These are phyloP conservation scores for Misgurnus anguillicaudatus DNA, from an alignment of 2,113 vertebrate species.

Conservation along the genomic window DNA sequence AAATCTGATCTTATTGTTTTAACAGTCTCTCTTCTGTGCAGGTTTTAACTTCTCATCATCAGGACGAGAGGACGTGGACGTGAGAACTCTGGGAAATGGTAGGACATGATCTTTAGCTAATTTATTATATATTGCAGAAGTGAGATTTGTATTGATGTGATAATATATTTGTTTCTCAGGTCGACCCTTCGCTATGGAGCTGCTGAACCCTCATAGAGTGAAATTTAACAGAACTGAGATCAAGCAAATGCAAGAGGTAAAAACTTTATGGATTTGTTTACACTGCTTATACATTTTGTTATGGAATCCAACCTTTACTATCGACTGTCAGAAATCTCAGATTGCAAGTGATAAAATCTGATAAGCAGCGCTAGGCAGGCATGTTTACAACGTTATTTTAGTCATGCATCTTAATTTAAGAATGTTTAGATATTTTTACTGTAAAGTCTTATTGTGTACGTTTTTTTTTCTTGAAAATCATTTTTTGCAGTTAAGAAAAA, in stretches of 20 bases:
- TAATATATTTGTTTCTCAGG: slow-evolving; percentile 70
- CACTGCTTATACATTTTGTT: too few species aligned
- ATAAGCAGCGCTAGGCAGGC: too few species aligned
- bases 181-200: slow-evolving; percentile 95
- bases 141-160: neutral
- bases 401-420: too few species aligned
- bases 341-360: too few species aligned
- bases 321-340: too few species aligned
- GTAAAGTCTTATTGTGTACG: too few species aligned
- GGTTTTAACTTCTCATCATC: slow-evolving; percentile 98
- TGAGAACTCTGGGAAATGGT: slow-evolving; percentile 96
- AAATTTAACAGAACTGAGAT: slow-evolving; percentile 77
- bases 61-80: slow-evolving; percentile 96
- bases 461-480: too few species aligned
- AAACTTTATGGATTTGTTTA: neutral
- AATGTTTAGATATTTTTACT: too few species aligned
- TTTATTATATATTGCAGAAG: neutral
- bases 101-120: slow-evolving; percentile 48
- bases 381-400: too few species aligned
- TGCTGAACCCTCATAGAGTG: slow-evolving; percentile 88
- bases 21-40: slow-evolving; percentile 51
- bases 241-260: slow-evolving; percentile 89
- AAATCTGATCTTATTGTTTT: neutral
- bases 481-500: too few species aligned
- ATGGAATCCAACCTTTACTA: too few species aligned